Conservation (phyloP, 2,797 vertebrate genomes). For the Eidolon dupreanum region DNA sequence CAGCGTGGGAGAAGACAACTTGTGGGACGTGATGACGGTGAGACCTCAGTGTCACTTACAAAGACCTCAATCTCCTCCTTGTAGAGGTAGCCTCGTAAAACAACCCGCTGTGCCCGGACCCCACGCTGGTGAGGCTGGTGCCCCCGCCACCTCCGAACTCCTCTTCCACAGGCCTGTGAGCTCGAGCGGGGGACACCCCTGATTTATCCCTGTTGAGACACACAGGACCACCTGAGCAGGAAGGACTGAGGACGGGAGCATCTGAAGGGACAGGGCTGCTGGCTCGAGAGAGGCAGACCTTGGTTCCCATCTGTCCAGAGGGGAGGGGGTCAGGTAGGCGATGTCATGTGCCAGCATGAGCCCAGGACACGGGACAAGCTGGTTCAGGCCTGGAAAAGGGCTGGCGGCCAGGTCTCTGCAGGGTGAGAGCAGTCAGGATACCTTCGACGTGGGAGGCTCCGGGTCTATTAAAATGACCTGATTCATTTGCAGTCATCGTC, state of each 20-base stretch:
- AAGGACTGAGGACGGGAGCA: fast-evolving
- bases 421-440: background rate
- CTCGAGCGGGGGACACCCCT: fast-evolving
- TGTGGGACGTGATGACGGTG: no score
- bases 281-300: background rate
- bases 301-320: background rate
- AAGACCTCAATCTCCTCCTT: background rate
- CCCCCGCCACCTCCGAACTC: no score
- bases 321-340: background rate
- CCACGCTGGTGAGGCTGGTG: background rate
- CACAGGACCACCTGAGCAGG: background rate
- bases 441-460: fast-evolving
- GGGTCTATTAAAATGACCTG: fast-evolving
- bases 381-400: background rate
- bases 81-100: background rate
- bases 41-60: fast-evolving
- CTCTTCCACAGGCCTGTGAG: fast-evolving
- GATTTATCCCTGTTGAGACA: background rate
- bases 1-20: fast-evolving
- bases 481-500: background rate
- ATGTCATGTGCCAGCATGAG: fast-evolving
- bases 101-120: fast-evolving
- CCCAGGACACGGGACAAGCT: fast-evolving
- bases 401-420: fast-evolving
- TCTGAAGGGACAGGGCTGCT: background rate